Base-by-base conservation (phyloP, 2,113 vertebrate genomes). In the Bubo scandiacus region DNA sequence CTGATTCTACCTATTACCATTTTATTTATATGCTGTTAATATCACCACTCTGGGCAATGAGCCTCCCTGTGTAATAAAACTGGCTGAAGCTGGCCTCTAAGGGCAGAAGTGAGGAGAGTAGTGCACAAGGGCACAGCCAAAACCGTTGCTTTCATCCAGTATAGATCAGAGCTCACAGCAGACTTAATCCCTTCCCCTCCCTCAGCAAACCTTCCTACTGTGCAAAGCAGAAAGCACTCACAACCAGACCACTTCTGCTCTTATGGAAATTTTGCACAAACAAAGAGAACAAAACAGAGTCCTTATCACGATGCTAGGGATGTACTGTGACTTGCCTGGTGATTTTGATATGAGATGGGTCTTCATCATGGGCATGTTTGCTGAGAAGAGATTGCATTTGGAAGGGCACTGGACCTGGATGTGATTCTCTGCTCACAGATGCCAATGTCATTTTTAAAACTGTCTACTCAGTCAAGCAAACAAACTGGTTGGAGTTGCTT, bases 291-390 rank as follows among this genome's bases (percentile, higher is more conserved):
- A 93, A 92, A 93, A 59, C 67, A 66, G 22, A 81, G 30, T 30
- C 86, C 92, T 94, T 95, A 94, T 68, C 94, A 54, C 0, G 3
- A 79, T 59, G 40, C 65, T 73, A n/a, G 27, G 65, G 81, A 36
- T 81, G 74, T 32, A 23, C 65, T 81, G 62, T 65, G 86, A 74
- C 63, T 89, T 84, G 81, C 52, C 83, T 92, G 93, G 81, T 0
- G 5, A 57, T 79, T 96, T 93, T 90, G 88, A 92, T 92, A 91
- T 29, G 92, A 93, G 85, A 34, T 55, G 59, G 21, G 61, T 86
- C 62, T 83, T 88, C 72, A 79, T 52, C 68, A 36, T 6, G 1
- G 86, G 23, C 11, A 5, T 49, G 79, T 74, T 95, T 94, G 88
- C 55, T 73, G 58, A 73, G 90, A 49, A 94, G 66, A 92, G 93